Percentiles rank a stretch among this genome's conserved stretches.
phyloP scores from a whole-genome alignment of 2,888 invertebrate species.

The Mythimna vitellina region DNA sequence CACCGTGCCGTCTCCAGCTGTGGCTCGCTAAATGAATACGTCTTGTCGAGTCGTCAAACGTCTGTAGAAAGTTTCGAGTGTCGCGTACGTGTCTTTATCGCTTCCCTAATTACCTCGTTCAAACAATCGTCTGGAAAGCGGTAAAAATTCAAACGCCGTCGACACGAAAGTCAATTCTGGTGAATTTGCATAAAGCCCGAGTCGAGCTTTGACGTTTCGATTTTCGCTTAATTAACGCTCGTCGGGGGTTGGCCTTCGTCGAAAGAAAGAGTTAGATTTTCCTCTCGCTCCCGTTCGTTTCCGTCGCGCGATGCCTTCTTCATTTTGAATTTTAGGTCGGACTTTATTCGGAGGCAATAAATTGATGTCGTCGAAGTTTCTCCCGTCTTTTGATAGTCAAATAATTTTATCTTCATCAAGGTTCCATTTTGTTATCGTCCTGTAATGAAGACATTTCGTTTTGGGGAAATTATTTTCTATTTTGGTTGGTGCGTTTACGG shows the following conservation, averaged over 20 bases:
- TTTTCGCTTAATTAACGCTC: constrained; percentile 89
- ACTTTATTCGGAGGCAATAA: constrained; percentile 83
- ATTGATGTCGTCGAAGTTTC: constrained; percentile 83
- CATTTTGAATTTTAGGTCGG: constrained; percentile 80
- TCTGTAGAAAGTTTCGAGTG: constrained; percentile 65
- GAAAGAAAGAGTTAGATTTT: constrained; percentile 85
- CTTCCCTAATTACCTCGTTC: constrained; percentile 84
- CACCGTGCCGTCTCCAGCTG: constrained; percentile 34
- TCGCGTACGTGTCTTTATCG: constrained; percentile 73
- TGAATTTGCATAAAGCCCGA: constrained; percentile 88
- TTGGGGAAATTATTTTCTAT: constrained; percentile 62
- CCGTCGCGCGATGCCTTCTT: constrained; percentile 76
- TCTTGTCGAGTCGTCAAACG: constrained; percentile 52
- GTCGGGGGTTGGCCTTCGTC: constrained; percentile 74
- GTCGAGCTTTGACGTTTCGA: constrained; percentile 88
- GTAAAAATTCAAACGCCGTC: constrained; percentile 84
- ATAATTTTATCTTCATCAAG: constrained; percentile 85
- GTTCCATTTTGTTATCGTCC: constrained; percentile 77
- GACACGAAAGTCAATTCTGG: constrained; percentile 86
- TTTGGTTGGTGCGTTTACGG: constrained; percentile 46
- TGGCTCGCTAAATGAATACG: constrained; percentile 51
- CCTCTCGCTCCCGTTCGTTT: constrained; percentile 78
- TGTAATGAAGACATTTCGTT: constrained; percentile 77
- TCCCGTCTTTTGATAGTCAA: constrained; percentile 84
- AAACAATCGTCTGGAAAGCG: constrained; percentile 81